Base-by-base conservation (phyloP, 2,113 vertebrate genomes). In the Chroicocephalus ridibundus region DNA sequence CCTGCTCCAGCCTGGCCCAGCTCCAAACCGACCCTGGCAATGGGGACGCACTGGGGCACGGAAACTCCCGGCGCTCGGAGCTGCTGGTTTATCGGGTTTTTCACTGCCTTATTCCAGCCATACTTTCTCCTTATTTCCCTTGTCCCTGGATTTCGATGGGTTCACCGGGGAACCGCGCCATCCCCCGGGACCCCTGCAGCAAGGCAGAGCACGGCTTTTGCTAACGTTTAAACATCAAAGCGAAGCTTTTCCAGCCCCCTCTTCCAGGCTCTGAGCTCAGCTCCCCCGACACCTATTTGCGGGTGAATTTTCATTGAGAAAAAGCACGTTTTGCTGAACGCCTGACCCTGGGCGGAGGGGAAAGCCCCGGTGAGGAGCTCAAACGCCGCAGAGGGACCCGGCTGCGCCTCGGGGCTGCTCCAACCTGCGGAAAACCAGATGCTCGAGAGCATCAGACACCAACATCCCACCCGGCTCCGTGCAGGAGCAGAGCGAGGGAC, bases 31-130 rank as follows among this genome's bases (percentile, higher is more conserved):
- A 36, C 4, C 44, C 81, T 1, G 2, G n/a, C 42, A 34, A 44
- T 4, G 10, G 2, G 3, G 6, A 55, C 5, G 14, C 31, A 0
- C 26, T 58, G 42, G 5, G 2, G 4, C 62, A 47, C 1, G 3
- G 61, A 6, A 38, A 16, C 38, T 27, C 38, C 51, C 51, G 27
- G 36, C 0, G 29, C 49, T 57, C 5, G 1, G 29, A 44, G 51
- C 27, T 36, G 24, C 5, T 26, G 57, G 34, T 52, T 68, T 38
- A 5, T 11, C 4, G 19, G 29, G 54, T 26, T 78, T 68, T 38
- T 51, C 9, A 10, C 18, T 29, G 81, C 76, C 65, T 47, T 32
- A 26, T 12, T 22, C 66, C 60, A 44, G 52, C 1, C 1, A 10
- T 5, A 13, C 32, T 34, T 36, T 24, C 71, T 55, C 47, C 65